Evolutionary conservation across 2,888 invertebrate species (phyloP).

Genomic region (Sycophila texana): DNA sequence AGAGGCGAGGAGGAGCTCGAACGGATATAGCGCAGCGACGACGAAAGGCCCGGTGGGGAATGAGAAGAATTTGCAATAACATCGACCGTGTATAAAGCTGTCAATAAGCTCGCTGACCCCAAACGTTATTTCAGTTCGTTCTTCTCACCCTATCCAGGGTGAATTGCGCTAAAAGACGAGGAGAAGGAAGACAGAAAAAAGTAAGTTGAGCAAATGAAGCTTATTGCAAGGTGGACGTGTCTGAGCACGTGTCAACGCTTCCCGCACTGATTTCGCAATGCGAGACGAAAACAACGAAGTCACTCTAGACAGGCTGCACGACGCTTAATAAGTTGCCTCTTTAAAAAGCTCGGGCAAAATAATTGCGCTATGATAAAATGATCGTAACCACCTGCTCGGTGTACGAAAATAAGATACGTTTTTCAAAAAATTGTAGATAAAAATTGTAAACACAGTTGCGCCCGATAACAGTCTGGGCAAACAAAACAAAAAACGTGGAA

Average conservation of each 20-base stretch:
- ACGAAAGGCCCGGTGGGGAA: slow-evolving; percentile 23
- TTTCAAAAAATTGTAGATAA: neutral
- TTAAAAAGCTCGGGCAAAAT: slow-evolving; percentile 35
- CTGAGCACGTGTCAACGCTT: neutral
- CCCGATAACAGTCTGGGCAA: neutral
- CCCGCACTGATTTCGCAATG: slow-evolving; percentile 30
- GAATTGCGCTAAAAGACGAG: slow-evolving; percentile 5
- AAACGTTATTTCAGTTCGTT: slow-evolving; percentile 64
- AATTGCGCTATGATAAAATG: neutral
- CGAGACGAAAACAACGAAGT: slow-evolving; percentile 5
- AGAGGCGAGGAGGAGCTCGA: slow-evolving; percentile 44
- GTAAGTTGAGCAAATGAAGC: slow-evolving; percentile 26
- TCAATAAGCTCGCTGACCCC: slow-evolving; percentile 68
- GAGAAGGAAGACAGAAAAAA: slow-evolving; percentile 13
- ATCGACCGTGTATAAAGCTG: slow-evolving; percentile 66
- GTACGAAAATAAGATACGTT: too few species aligned
- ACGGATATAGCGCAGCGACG: slow-evolving; percentile 42
- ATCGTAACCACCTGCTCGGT: too few species aligned
- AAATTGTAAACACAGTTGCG: too few species aligned
- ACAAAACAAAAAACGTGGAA: neutral
- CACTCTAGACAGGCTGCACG: neutral
- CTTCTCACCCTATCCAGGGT: neutral
- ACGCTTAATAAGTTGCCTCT: slow-evolving; percentile 1
- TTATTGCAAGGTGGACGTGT: slow-evolving; percentile 32
- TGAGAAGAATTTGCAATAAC: slow-evolving; percentile 66